phyloP scores from a whole-genome alignment of 2,113 vertebrate genomes.

The Pelvicachromis taeniatus region DNA sequence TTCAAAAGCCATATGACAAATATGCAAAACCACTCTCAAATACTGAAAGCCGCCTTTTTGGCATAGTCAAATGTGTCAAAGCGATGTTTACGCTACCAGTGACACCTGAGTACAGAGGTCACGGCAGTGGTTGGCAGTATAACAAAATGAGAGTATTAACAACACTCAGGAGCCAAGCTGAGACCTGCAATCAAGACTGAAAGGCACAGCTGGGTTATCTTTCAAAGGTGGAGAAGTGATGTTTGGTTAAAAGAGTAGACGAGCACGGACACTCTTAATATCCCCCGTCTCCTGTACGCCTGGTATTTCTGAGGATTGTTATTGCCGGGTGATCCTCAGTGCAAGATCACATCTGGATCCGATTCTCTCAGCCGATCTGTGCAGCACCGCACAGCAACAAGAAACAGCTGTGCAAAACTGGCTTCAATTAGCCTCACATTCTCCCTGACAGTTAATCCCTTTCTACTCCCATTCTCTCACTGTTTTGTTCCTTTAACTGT shows the following conservation, averaged over 20 bases:
- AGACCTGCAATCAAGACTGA: constrained; percentile 31
- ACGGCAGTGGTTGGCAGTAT: constrained; percentile 9
- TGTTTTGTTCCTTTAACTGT: constrained; percentile 50
- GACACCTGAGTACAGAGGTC: constrained; percentile 55
- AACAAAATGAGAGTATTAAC: constrained; percentile 63
- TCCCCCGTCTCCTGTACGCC: constrained; percentile 61
- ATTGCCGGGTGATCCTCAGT: constrained; percentile 57
- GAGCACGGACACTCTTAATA: constrained; percentile 43
- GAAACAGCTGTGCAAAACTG: constrained; percentile 78
- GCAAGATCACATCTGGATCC: constrained; percentile 75
- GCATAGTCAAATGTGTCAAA: constrained; percentile 56
- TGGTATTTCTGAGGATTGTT: constrained; percentile 66
- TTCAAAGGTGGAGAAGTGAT: constrained; percentile 21
- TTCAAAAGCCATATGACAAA: constrained; percentile 56
- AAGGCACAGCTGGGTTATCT: constrained; percentile 23
- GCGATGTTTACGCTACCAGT: constrained; percentile 54
- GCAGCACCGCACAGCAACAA: constrained; percentile 68
- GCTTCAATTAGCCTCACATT: constrained; percentile 78
- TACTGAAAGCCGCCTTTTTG: constrained; percentile 17
- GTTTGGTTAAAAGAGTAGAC: constrained; percentile 31
- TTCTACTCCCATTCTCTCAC: constrained; percentile 56
- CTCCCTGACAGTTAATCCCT: constrained; percentile 73
- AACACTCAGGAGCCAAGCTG: constrained; percentile 9
- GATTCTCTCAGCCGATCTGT: constrained; percentile 60
- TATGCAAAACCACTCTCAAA: constrained; percentile 55